phyloP scores from a whole-genome alignment of 2,113 vertebrate genomes.

The Eleginops maclovinus region DNA sequence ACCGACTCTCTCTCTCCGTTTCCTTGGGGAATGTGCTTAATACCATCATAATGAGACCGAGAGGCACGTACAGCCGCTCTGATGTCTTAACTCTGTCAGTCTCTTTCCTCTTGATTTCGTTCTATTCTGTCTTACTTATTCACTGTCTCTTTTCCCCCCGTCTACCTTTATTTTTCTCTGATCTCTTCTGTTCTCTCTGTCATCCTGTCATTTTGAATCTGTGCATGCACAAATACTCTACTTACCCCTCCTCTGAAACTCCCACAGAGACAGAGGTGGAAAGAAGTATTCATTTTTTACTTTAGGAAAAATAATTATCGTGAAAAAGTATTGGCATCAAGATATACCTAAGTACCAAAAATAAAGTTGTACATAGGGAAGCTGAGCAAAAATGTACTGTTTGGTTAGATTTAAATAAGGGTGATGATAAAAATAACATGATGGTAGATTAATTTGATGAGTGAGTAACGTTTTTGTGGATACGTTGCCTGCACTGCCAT shows the following conservation, averaged over 20 bases:
- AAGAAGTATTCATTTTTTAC: not conserved
- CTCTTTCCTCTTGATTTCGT: slow-evolving; percentile 14
- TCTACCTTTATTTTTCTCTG: slow-evolving; percentile 31
- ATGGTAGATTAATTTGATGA: not conserved
- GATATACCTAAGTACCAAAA: no score
- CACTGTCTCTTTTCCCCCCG: not conserved
- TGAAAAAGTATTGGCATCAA: no score
- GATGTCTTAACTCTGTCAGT: slow-evolving; percentile 33
- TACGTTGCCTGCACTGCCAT: slow-evolving; percentile 47
- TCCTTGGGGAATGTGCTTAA: slow-evolving; percentile 56
- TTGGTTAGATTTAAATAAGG: not conserved
- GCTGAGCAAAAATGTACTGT: not conserved
- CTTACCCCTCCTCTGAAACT: slow-evolving; percentile 24
- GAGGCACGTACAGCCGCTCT: slow-evolving; percentile 16
- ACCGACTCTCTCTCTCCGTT: slow-evolving; percentile 6
- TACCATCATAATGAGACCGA: slow-evolving; percentile 57
- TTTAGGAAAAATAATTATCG: no score
- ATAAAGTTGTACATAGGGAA: not conserved
- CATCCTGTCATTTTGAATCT: slow-evolving; percentile 40
- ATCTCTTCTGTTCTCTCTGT: slow-evolving; percentile 22
- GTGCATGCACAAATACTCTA: slow-evolving; percentile 27
- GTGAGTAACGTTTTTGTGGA: slow-evolving; percentile 7
- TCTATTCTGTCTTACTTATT: not conserved
- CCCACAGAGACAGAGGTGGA: slow-evolving; percentile 35
- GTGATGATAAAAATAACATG: not conserved